Evolutionary conservation across 2,113 vertebrate species (phyloP).

Genomic region (Neotragus moschatus): DNA sequence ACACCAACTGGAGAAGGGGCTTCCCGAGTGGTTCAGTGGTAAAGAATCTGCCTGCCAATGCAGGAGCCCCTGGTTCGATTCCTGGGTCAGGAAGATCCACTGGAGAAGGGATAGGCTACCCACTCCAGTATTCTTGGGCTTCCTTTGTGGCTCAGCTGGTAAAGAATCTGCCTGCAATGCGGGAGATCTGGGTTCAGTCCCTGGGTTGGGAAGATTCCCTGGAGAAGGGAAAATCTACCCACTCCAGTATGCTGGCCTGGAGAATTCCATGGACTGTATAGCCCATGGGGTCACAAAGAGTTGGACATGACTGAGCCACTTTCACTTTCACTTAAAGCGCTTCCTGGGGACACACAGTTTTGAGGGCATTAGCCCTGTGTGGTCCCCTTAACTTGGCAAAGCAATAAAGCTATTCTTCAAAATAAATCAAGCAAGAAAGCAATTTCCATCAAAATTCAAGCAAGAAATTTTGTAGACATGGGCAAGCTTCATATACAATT

Average conservation of each 20-base stretch:
- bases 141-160: not conserved
- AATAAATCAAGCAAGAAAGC: not conserved
- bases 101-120: not conserved
- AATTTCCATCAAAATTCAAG: not conserved
- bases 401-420: not conserved
- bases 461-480: not conserved
- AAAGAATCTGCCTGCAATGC: rapidly evolving
- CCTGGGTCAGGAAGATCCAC: not conserved
- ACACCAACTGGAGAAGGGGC: not conserved
- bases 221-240: not conserved
- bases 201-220: not conserved
- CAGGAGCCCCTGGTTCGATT: not conserved
- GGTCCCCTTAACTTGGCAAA: not conserved
- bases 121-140: not conserved
- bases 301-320: not conserved
- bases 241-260: not conserved
- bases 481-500: not conserved
- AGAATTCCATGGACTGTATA: not conserved
- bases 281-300: not conserved
- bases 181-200: not conserved
- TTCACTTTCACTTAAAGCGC: not conserved
- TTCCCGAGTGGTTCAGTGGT: not conserved
- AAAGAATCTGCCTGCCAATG: not conserved
- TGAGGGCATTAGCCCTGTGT: not conserved
- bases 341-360: not conserved